phyloP scores from a whole-genome alignment of 2,113 vertebrate species.

The Mormyrus iriodes region DNA sequence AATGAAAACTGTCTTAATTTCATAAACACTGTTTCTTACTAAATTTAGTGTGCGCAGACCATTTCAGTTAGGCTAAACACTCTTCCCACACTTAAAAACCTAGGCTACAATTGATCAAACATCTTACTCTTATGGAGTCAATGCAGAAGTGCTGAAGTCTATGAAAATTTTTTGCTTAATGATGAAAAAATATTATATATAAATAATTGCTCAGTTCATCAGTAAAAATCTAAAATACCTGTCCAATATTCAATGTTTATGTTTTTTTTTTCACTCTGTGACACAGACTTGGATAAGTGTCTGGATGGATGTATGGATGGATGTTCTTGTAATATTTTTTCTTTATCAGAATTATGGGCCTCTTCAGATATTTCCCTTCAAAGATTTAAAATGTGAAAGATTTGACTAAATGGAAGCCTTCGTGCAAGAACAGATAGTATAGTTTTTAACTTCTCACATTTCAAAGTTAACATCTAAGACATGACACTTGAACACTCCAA shows the following conservation, averaged over 20 bases:
- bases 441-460: neutral
- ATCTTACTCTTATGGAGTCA: neutral
- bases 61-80: too few species aligned
- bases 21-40: too few species aligned
- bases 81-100: too few species aligned
- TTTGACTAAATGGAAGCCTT: neutral
- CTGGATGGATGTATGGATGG: neutral
- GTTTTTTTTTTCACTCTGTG: neutral
- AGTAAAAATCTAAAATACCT: neutral
- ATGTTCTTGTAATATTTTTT: neutral
- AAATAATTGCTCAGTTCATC: neutral
- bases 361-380: neutral
- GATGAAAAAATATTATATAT: too few species aligned
- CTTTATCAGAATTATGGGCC: neutral
- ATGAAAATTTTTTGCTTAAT: neutral
- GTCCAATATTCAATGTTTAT: neutral
- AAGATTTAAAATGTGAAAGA: neutral
- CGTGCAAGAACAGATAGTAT: neutral
- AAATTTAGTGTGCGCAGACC: too few species aligned
- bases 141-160: neutral
- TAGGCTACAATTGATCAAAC: too few species aligned
- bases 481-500: neutral
- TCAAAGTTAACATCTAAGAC: neutral
- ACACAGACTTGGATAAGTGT: neutral
- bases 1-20: neutral